phyloP scores from a whole-genome alignment of 2,888 invertebrate genomes.

The Orthonevra nobilis region DNA sequence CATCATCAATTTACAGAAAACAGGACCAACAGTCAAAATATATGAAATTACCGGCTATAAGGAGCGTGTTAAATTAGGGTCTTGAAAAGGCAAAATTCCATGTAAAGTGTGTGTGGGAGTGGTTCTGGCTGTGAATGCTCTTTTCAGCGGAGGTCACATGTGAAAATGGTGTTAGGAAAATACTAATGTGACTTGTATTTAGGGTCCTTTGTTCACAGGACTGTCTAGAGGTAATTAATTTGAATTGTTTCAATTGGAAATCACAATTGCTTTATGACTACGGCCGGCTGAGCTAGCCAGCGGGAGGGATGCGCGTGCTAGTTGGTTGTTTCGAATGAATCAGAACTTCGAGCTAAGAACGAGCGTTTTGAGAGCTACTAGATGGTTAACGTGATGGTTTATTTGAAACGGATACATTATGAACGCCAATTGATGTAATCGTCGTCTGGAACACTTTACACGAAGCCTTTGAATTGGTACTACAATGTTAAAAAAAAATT shows the following conservation, averaged over 20 bases:
- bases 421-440: too few species aligned
- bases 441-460: too few species aligned
- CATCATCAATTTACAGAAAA: conserved; percentile 60
- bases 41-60: conserved; percentile 56
- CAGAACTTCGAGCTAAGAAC: too few species aligned
- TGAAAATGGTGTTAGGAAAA: conserved; percentile 2
- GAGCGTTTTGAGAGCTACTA: too few species aligned
- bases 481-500: too few species aligned
- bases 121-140: conserved; percentile 37
- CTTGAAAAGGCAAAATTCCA: conserved; percentile 45
- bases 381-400: too few species aligned
- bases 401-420: too few species aligned
- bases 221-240: conserved; percentile 26
- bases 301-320: too few species aligned
- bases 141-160: conserved; percentile 21
- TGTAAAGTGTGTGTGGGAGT: conserved; percentile 58
- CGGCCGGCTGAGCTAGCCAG: too few species aligned
- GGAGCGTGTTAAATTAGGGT: conserved; percentile 56
- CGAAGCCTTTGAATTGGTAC: too few species aligned
- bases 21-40: conserved; percentile 62
- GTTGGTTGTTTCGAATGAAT: too few species aligned
- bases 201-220: background rate
- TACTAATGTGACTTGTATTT: conserved; percentile 16
- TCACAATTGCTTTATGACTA: background rate
- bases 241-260: conserved; percentile 24